These are phyloP conservation scores for Paguma larvata DNA, from an alignment of 2,797 vertebrate genomes.

Conservation along the genomic window DNA sequence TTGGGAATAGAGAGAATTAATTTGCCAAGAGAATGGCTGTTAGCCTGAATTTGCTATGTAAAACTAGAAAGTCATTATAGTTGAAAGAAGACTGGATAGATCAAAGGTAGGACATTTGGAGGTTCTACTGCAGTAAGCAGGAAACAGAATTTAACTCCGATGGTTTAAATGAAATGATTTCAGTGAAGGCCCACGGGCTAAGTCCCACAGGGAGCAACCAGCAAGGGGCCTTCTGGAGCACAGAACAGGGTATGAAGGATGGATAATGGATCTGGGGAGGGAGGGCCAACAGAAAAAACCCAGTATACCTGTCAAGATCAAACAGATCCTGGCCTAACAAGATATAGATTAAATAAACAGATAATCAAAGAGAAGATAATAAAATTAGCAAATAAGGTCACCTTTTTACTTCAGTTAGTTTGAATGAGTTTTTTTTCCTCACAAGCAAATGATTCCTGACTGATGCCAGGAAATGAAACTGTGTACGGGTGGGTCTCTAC, in stretches of 20 bases:
- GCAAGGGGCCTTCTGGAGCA: not conserved
- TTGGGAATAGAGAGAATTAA: not conserved
- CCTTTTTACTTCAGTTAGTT: not conserved
- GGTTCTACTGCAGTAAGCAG: not conserved
- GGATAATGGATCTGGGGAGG: not conserved
- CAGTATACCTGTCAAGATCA: not conserved
- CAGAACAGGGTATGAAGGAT: not conserved
- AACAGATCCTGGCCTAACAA: not conserved
- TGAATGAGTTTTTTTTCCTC: conserved; percentile 1
- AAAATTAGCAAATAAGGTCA: not conserved
- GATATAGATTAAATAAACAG: not conserved
- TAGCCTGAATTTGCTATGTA: not conserved
- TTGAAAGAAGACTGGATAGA: not conserved
- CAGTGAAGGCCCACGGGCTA: not conserved
- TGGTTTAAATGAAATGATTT: not conserved
- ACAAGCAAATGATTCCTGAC: not conserved
- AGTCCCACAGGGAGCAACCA: not conserved
- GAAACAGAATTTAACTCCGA: not conserved
- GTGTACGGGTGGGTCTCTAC: not conserved
- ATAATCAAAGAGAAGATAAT: not conserved
- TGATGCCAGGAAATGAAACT: not conserved
- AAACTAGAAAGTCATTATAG: not conserved
- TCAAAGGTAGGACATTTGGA: not conserved
- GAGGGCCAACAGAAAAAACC: not conserved
- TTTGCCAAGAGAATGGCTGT: not conserved